Evolutionary conservation across 1,140 invertebrate genomes (phyloP).

Genomic region (Anastrepha ludens): DNA sequence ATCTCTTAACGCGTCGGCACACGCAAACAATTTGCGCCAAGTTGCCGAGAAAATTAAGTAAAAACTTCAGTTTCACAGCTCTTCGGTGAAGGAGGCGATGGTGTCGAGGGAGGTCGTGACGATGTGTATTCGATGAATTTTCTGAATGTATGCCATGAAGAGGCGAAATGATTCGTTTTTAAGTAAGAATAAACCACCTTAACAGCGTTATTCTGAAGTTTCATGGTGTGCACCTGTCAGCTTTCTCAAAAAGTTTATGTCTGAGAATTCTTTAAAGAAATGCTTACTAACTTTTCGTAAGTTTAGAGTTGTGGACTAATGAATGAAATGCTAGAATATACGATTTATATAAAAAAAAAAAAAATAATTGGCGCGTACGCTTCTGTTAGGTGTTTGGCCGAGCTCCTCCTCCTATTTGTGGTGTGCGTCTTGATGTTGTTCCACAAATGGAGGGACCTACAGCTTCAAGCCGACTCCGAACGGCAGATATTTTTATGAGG

Average conservation of each 20-base stretch:
- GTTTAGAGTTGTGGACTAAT: too few species aligned
- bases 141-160: neutral
- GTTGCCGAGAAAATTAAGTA: slow-evolving; percentile 18
- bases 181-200: neutral
- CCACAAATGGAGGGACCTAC: too few species aligned
- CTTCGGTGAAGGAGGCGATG: neutral
- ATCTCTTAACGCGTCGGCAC: slow-evolving; percentile 22
- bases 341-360: too few species aligned
- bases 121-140: neutral
- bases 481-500: too few species aligned
- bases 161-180: neutral
- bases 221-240: neutral
- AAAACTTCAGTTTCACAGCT: neutral
- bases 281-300: neutral
- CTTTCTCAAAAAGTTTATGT: neutral
- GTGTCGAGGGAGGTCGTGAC: neutral
- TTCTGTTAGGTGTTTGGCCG: too few species aligned
- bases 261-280: neutral
- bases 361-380: too few species aligned
- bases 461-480: too few species aligned
- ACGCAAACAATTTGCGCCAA: slow-evolving; percentile 50
- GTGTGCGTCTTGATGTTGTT: too few species aligned
- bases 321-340: too few species aligned
- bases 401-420: too few species aligned
- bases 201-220: neutral